A percentile compares a stretch with the other conserved stretches of the same genome.
Evolutionary conservation across 2,113 vertebrate species (phyloP).

Genomic region (Melanocharis versteri): DNA sequence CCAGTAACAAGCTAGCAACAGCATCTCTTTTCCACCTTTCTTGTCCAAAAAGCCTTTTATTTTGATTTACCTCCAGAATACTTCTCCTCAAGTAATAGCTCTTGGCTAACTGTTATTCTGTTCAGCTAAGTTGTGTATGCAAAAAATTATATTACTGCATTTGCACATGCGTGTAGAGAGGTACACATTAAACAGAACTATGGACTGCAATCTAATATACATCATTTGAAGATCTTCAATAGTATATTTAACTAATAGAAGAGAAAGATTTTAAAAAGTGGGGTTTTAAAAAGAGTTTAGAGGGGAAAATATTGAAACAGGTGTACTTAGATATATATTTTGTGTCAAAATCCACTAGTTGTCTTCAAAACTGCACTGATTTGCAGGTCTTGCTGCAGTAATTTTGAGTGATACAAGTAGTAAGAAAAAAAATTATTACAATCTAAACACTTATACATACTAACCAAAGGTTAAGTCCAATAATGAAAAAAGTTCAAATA

Average conservation of each 20-base stretch:
- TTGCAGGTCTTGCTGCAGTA: neutral
- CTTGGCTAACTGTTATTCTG: neutral
- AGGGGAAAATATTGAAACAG: neutral
- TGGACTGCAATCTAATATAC: neutral
- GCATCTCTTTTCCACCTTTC: neutral
- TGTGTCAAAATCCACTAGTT: neutral
- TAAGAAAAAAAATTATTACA: neutral
- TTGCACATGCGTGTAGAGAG: neutral
- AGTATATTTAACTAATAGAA: neutral
- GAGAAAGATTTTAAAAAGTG: neutral
- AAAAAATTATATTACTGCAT: neutral
- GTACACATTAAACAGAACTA: neutral
- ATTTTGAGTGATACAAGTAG: neutral
- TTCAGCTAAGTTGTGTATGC: neutral
- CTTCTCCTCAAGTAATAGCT: neutral
- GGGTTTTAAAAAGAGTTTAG: fast-evolving
- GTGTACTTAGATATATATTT: neutral
- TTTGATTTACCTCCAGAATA: neutral
- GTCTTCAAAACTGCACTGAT: neutral
- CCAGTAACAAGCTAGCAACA: neutral
- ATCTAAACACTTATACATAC: neutral
- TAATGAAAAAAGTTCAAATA: neutral
- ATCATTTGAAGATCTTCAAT: neutral
- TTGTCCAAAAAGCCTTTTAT: neutral
- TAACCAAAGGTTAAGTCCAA: neutral